A percentile compares a stretch with the other conserved stretches of the same genome.
Conservation (phyloP, 1,140 invertebrate genomes). For the Diplogasteroides magnus region DNA sequence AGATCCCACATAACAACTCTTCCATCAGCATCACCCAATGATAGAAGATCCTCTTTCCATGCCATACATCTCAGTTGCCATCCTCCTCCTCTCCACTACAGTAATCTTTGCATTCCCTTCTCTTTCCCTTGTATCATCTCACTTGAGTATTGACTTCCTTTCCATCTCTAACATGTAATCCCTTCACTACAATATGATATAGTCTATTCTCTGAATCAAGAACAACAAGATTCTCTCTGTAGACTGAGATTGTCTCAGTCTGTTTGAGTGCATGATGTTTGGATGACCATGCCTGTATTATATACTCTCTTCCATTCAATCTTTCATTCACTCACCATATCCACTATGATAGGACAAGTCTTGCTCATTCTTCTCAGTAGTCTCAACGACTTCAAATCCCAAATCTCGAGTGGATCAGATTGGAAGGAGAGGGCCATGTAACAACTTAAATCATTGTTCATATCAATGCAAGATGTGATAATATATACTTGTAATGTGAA, state of each 20-base stretch:
- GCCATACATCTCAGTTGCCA: conserved; percentile 43
- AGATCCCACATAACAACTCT: conserved; percentile 48
- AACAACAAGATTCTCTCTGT: conserved; percentile 51
- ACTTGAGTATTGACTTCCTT: conserved; percentile 55
- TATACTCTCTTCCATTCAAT: background rate
- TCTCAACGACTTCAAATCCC: conserved; percentile 47
- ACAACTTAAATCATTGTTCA: conserved; percentile 42
- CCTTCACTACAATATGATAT: conserved; percentile 53
- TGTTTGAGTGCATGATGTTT: conserved; percentile 46
- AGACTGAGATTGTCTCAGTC: conserved; percentile 38
- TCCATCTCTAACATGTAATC: conserved; percentile 50
- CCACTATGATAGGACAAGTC: conserved; percentile 51
- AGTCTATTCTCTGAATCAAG: conserved; percentile 52
- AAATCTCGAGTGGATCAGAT: conserved; percentile 51
- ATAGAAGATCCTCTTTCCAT: conserved; percentile 54
- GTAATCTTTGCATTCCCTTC: conserved; percentile 3
- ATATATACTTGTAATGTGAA: conserved; percentile 48
- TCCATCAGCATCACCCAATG: conserved; percentile 50
- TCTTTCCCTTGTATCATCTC: no score
- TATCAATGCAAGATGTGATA: background rate
- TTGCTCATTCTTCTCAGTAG: conserved; percentile 46
- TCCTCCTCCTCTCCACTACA: conserved; percentile 47
- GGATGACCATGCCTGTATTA: conserved; percentile 43
- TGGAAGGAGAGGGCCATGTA: conserved; percentile 52
- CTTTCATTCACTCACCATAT: conserved; percentile 42